phyloP scores from a whole-genome alignment of 2,888 invertebrate species.

The Deladenus siricidicola region DNA sequence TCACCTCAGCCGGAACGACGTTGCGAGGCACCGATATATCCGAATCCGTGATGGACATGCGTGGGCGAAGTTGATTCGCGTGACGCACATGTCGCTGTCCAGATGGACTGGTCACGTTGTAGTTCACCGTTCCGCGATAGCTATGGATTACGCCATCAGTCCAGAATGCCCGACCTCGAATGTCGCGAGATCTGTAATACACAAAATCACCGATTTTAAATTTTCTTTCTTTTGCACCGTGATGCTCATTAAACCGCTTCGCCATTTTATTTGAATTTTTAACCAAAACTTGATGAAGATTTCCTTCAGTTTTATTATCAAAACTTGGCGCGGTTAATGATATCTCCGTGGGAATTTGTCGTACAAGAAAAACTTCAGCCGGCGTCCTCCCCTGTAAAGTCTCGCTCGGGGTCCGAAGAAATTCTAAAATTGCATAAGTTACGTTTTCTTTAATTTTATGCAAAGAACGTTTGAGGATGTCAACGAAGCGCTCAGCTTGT shows the following conservation, averaged over 20 bases:
- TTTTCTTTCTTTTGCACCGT: not conserved
- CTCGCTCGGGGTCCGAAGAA: not conserved
- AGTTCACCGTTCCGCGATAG: not conserved
- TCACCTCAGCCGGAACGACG: too few relatives aligned
- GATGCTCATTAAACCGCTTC: not conserved
- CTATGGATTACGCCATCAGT: not conserved
- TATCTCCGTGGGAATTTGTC: not conserved
- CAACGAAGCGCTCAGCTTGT: conserved; percentile 40
- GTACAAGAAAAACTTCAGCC: conserved; percentile 1
- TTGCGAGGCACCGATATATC: not conserved
- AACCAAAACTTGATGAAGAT: not conserved
- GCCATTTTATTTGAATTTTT: not conserved
- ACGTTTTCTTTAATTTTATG: conserved; percentile 1
- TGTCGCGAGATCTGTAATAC: not conserved
- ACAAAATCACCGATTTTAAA: not conserved
- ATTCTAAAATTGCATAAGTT: not conserved
- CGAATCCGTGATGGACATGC: not conserved
- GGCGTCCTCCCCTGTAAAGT: not conserved
- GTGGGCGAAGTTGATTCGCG: not conserved
- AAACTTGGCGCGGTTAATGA: not conserved
- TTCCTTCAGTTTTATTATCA: not conserved
- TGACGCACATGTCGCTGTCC: not conserved
- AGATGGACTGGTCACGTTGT: not conserved
- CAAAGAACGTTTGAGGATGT: conserved; percentile 29
- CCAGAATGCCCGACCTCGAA: not conserved